Evolutionary conservation across 2,113 vertebrate genomes (phyloP).

Genomic region (Prionailurus viverrinus): DNA sequence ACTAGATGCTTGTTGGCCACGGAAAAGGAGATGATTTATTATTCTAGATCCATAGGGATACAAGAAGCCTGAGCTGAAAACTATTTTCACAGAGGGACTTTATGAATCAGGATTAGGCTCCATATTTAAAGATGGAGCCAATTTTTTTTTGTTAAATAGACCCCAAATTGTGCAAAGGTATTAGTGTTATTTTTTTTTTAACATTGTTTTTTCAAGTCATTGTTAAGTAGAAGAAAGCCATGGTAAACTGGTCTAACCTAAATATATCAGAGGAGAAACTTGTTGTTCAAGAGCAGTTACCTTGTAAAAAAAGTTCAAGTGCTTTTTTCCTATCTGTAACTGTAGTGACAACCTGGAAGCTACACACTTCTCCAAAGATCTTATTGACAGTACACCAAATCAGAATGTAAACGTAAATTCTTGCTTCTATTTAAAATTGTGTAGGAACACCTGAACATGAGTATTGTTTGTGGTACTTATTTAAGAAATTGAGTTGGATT

Average conservation of each 20-base stretch:
- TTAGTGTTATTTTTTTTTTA: slow-evolving; percentile 59
- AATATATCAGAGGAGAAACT: slow-evolving; percentile 87
- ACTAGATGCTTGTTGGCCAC: background rate
- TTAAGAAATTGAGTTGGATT: slow-evolving; percentile 90
- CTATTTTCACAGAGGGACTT: slow-evolving; percentile 74
- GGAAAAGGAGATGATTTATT: background rate
- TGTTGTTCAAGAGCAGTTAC: slow-evolving; percentile 89
- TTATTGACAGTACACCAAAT: slow-evolving; percentile 83
- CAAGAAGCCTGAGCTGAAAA: slow-evolving; percentile 76
- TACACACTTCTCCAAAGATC: slow-evolving; percentile 88
- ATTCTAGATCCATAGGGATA: background rate
- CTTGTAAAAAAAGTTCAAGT: slow-evolving; percentile 90
- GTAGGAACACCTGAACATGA: slow-evolving; percentile 89
- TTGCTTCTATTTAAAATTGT: slow-evolving; percentile 89
- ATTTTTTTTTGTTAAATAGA: slow-evolving; percentile 78
- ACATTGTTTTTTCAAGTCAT: slow-evolving; percentile 87
- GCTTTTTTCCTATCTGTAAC: slow-evolving; percentile 84
- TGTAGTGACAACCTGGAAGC: slow-evolving; percentile 87
- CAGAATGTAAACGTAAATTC: slow-evolving; percentile 89
- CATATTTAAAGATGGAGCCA: slow-evolving; percentile 73
- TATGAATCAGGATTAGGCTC: slow-evolving; percentile 85
- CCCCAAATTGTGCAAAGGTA: slow-evolving; percentile 85
- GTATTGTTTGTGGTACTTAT: slow-evolving; percentile 92
- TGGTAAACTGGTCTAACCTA: slow-evolving; percentile 89
- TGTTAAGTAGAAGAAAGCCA: slow-evolving; percentile 88